Percentiles rank a stretch among this genome's conserved stretches.
These are phyloP conservation scores for Phocoena phocoena DNA, from an alignment of 2,113 vertebrate species.

Conservation along the genomic window DNA sequence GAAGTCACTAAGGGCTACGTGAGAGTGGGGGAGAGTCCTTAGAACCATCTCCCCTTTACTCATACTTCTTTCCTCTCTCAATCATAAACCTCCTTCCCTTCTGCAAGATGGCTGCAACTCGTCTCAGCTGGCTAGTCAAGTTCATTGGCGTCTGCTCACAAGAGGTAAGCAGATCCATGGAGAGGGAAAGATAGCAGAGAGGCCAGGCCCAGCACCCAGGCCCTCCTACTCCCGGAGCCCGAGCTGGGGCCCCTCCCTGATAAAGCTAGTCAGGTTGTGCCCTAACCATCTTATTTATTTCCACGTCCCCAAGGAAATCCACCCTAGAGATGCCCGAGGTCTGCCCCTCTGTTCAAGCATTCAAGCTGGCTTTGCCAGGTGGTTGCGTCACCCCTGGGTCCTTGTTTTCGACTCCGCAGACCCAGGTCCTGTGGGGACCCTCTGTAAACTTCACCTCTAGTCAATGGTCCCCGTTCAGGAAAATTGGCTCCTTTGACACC, in stretches of 20 bases:
- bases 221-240: rapidly evolving
- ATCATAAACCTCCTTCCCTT: background rate
- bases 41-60: background rate
- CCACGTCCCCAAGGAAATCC: background rate
- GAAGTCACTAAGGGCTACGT: rapidly evolving
- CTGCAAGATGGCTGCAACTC: background rate
- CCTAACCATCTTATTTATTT: background rate
- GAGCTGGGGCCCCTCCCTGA: background rate
- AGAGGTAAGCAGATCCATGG: background rate
- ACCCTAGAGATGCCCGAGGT: background rate
- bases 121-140: background rate
- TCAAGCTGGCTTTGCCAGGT: background rate
- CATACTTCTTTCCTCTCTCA: background rate
- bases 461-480: constrained; percentile 73
- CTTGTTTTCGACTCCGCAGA: background rate
- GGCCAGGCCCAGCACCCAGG: background rate
- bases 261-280: background rate
- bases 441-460: constrained; percentile 72
- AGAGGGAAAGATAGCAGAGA: background rate
- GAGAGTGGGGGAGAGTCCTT: rapidly evolving
- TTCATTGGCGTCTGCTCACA: background rate
- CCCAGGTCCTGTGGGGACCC: constrained; percentile 45
- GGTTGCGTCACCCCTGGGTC: background rate
- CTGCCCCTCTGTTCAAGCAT: rapidly evolving
- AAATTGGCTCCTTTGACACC: constrained; percentile 86